phyloP scores from a whole-genome alignment of 1,140 invertebrate species.

The Microplitis mediator region DNA sequence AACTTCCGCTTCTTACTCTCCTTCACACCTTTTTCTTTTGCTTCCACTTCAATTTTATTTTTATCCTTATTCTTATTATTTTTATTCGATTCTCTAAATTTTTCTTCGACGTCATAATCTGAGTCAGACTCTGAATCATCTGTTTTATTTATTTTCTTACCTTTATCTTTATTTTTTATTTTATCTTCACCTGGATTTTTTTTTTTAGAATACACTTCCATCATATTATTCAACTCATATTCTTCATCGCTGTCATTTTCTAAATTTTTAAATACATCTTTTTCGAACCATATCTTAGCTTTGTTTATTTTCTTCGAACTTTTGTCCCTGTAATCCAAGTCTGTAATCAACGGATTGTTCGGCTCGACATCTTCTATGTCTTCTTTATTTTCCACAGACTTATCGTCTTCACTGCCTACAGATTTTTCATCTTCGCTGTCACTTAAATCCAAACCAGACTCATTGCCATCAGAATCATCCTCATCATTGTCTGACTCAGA shows the following conservation, averaged over 20 bases:
- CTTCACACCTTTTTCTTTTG: conserved; percentile 57
- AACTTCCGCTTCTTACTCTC: conserved; percentile 72
- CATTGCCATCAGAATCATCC: conserved; percentile 61
- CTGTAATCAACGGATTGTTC: conserved; percentile 83
- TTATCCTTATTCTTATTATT: conserved; percentile 55
- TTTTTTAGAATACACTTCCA: conserved; percentile 74
- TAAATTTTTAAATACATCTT: conserved; percentile 84
- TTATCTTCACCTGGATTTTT: conserved; percentile 48
- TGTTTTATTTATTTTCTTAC: conserved; percentile 42
- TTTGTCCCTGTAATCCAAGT: conserved; percentile 78
- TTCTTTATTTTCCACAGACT: conserved; percentile 49
- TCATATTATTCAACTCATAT: conserved; percentile 82
- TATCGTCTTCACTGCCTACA: conserved; percentile 25
- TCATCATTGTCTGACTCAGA: conserved; percentile 68
- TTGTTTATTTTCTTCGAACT: conserved; percentile 75
- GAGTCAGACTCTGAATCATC: conserved; percentile 63
- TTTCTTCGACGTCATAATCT: conserved; percentile 69
- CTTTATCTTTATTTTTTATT: conserved; percentile 40
- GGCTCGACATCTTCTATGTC: conserved; percentile 49
- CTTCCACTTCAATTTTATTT: conserved; percentile 73
- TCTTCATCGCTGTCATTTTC: conserved; percentile 84
- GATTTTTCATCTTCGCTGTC: conserved; percentile 60
- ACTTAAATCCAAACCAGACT: conserved; percentile 70
- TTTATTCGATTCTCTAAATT: conserved; percentile 45
- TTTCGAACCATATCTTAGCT: conserved; percentile 88